Evolutionary conservation across 2,888 invertebrate genomes (phyloP), one percentile per base, ranked within the genome.

Genomic region (Lingula anatina): DNA sequence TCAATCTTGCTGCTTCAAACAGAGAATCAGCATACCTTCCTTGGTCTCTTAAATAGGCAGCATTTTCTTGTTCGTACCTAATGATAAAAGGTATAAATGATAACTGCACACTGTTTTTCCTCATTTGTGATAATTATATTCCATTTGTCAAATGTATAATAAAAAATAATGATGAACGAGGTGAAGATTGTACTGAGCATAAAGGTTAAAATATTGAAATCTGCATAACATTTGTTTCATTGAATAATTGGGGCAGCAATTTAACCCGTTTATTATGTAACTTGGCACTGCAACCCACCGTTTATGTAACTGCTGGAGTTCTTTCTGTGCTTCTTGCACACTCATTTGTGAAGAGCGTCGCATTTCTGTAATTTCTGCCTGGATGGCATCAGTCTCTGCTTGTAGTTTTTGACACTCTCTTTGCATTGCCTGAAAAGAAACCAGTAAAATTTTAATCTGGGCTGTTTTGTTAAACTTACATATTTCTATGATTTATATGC

Each of bases 341-440:
- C 31, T 44, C 26, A 7, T 28, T 39, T 55, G 50, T 5, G 51
- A 54, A 9, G 51, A 49, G 27, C 44, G 50, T 46, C 55, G 46
- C 18, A 52, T 42, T 26, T 46, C 47, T n/a, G 47, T 44, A 15
- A 58, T 24, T 27, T 57, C 59, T 21, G 49, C 49, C 47, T 63
- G 53, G 15, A 58, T n/a, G 23, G 44, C 49, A 15, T 64, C 62
- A 7, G 54, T 46, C 20, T 49, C 49, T 35, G 57, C 50, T 38
- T 61, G 57, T 2, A 49, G 46, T 25, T 49, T 37, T 44, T 61
- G 54, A 21, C 54, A 42, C 51, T 61, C 60, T 23, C 53, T 49
- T 49, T 61, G 60, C 39, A 51, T 52, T 45, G 58, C 38, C 60
- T 61, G 43, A 9, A n/a, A 39, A 36, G 21, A 38, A 25, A 45